Evolutionary conservation across 2,888 invertebrate genomes (phyloP).

Genomic region (Lymantria monacha): DNA sequence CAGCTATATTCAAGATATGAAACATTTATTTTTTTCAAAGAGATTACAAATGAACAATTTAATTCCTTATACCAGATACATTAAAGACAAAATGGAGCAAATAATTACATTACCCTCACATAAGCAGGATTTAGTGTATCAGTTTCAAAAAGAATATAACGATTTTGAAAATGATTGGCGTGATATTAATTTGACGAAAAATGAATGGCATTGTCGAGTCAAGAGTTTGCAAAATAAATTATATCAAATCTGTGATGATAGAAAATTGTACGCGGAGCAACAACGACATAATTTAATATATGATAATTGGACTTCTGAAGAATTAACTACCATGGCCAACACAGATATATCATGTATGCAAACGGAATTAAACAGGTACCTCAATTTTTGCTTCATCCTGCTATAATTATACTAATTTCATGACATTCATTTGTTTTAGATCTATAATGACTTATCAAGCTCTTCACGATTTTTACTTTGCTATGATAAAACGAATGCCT

Average conservation of each 20-base stretch:
- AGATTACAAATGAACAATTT: slow-evolving; percentile 78
- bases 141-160: slow-evolving; percentile 84
- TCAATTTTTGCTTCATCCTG: slow-evolving; percentile 23
- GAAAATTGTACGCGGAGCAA: slow-evolving; percentile 77
- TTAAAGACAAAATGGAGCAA: slow-evolving; percentile 78
- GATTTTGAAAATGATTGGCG: slow-evolving; percentile 82
- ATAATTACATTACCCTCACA: slow-evolving; percentile 79
- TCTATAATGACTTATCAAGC: slow-evolving; percentile 66
- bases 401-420: too few relatives aligned
- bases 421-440: slow-evolving; percentile 45
- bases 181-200: slow-evolving; percentile 79
- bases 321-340: slow-evolving; percentile 79
- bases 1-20: slow-evolving; percentile 75
- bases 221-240: slow-evolving; percentile 76
- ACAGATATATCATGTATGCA: slow-evolving; percentile 82
- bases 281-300: slow-evolving; percentile 75
- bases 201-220: slow-evolving; percentile 83
- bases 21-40: slow-evolving; percentile 81
- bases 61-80: slow-evolving; percentile 80
- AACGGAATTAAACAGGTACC: slow-evolving; percentile 83
- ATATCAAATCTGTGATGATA: slow-evolving; percentile 80
- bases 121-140: slow-evolving; percentile 80
- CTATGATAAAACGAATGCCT: slow-evolving; percentile 65
- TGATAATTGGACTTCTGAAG: slow-evolving; percentile 82
- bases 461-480: slow-evolving; percentile 70